Conservation (phyloP, 2,797 vertebrate species). For the Fistularia commersonii region DNA sequence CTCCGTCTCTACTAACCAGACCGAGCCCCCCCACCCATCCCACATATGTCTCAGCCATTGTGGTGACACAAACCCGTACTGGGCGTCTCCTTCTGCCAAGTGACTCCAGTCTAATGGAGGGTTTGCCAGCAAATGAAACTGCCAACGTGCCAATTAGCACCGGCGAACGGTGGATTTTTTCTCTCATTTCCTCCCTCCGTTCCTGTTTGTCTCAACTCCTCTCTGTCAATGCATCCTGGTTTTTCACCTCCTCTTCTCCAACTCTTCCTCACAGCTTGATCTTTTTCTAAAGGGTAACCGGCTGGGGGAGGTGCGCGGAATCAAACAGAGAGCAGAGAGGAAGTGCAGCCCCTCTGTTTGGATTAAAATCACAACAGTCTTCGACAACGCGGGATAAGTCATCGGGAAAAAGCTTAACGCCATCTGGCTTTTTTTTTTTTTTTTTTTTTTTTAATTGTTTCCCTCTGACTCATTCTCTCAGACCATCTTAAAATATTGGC, state of each 20-base stretch:
- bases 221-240: background rate
- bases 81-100: slow-evolving; percentile 63
- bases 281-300: background rate
- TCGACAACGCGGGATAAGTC: no score
- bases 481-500: no score
- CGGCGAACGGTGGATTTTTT: slow-evolving; percentile 55
- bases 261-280: no score
- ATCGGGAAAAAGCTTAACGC: no score
- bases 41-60: slow-evolving; percentile 40
- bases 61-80: slow-evolving; percentile 44
- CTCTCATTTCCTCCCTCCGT: slow-evolving; percentile 43
- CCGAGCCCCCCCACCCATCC: slow-evolving; percentile 15
- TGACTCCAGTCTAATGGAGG: slow-evolving; percentile 69
- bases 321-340: background rate
- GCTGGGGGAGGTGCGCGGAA: background rate
- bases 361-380: background rate
- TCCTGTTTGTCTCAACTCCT: slow-evolving; percentile 3
- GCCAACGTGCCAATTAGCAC: slow-evolving; percentile 72
- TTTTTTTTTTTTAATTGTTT: no score
- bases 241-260: slow-evolving; percentile 7
- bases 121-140: slow-evolving; percentile 51
- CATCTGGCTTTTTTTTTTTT: no score
- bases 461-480: no score
- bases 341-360: background rate
- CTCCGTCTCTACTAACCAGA: background rate